phyloP scores from a whole-genome alignment of 2,113 vertebrate species.

The Blennius ocellaris region DNA sequence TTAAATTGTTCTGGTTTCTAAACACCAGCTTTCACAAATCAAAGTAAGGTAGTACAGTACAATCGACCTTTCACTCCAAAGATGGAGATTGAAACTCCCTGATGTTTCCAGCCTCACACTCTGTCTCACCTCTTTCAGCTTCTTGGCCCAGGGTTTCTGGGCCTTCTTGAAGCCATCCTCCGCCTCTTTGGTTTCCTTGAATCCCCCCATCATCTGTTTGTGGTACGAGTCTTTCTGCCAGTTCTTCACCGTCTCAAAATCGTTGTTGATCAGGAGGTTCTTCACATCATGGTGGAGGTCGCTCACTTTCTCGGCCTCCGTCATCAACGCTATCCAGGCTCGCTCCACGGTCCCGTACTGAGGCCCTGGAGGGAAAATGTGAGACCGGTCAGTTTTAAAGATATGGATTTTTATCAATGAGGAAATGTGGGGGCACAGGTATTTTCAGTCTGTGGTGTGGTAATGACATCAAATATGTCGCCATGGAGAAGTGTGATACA shows the following conservation, averaged over 20 bases:
- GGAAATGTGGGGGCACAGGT: too few species aligned
- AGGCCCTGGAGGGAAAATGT: conserved; percentile 82
- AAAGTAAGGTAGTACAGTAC: too few species aligned
- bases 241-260: conserved; percentile 98
- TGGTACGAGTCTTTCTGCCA: conserved; percentile 98
- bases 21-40: too few species aligned
- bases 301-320: conserved; percentile 93
- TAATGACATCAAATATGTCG: too few species aligned
- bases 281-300: conserved; percentile 95
- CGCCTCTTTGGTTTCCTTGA: conserved; percentile 97
- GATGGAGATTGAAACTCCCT: background rate
- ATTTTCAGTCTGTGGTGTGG: too few species aligned
- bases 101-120: too few species aligned
- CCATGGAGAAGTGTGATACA: too few species aligned
- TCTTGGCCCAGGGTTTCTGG: conserved; percentile 98
- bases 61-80: background rate
- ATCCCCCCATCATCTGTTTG: conserved; percentile 99
- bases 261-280: conserved; percentile 89
- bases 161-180: conserved; percentile 97
- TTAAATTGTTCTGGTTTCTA: too few species aligned
- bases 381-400: too few species aligned
- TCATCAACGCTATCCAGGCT: conserved; percentile 92
- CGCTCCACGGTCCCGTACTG: conserved; percentile 95
- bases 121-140: conserved; percentile 94
- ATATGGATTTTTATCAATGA: too few species aligned